Evolutionary conservation across 1,140 invertebrate species (phyloP), one percentile per base, ranked within the genome.

Genomic region (Asbolus verrucosus): DNA sequence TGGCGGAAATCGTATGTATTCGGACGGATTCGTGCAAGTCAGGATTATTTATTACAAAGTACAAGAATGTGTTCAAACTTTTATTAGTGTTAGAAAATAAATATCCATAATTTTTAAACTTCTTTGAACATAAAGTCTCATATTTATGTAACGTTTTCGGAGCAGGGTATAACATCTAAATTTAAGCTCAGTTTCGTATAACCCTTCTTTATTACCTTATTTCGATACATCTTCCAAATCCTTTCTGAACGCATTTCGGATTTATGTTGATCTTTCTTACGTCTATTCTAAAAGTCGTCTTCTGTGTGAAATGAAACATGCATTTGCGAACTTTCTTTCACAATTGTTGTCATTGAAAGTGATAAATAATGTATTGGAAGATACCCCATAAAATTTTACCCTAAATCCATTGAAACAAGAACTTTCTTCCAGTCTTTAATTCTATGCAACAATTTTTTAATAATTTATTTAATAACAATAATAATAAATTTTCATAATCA

Each of bases 141-240:
- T 68, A 75, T 77, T 77, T 77, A 77, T 73, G 46, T 63, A 63
- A 68, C 65, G 62, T 50, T 71, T 70, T 71, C 50, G 43, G 30
- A 50, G 50, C 66, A 50, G 50, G 68, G 70, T 69, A 68, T 77
- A 77, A 77, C 71, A 75, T 74, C 76, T 77, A 77, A 77, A 77
- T 77, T 77, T 77, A 65, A 72, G 67, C 66, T 66, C 68, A 68
- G 70, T 68, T 70, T 69, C 73, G 46, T 63, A 74, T 77, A 77
- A 77, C 72, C 74, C 72, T 77, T 77, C 72, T 75, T 77, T 77
- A 75, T 74, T 73, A 70, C 72, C 68, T 67, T 72, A 69, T 72
- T 73, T 67, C 74, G 74, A 77, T 77, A 77, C 72, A 74, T 77
- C 74, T 75, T 71, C 68, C 69, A 71, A 72, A 72, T 75, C 71